Base-by-base conservation (phyloP, 2,888 invertebrate species). In the Hoplodrina blanda region DNA sequence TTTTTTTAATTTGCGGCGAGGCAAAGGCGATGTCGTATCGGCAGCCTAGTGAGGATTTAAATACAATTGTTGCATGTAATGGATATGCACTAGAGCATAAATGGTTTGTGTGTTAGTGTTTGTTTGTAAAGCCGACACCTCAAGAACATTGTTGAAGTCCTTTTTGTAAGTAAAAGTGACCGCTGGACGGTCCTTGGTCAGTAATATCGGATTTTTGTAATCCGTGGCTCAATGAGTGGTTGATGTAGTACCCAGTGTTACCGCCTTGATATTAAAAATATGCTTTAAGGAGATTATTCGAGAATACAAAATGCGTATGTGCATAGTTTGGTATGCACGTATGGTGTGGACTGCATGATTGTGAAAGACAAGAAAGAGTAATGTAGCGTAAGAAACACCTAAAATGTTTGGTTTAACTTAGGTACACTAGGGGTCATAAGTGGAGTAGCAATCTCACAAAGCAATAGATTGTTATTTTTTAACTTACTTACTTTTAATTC, bases 21-120 rank as follows among this genome's bases (percentile, higher is more conserved):
- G 85, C 83, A 76, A 86, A 83, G 80, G 78, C 73, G 73, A 72
- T 74, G 76, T 83, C 83, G 54, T 80, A 85, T 83, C 89, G 87
- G 87, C 89, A 83, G 87, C 88, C 87, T 85, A 89, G 88, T 89
- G 78, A 86, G 91, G 93, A 91, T 93, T 92, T 88, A 88, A 90
- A 85, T 87, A 86, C 84, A 88, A 93, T 92, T 90, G 91, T 88
- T 87, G 82, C 83, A 73, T 94, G 95, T 94, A 95, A 95, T 94
- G 91, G 95, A 95, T 95, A 95, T 94, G 93, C 95, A 95, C 90
- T 92, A 93, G 94, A 93, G 93, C 95, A 94, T 92, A 94, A 92
- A 93, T 91, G 81, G 88, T 84, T 85, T 87, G 90, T 73, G 67
- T 62, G 62, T 37, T 52, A n/a, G 52, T 53, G 64, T 91, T 92